Percentiles rank a stretch among this genome's conserved stretches.
phyloP scores from a whole-genome alignment of 2,888 invertebrate genomes.

The Folsomia manolachei region DNA sequence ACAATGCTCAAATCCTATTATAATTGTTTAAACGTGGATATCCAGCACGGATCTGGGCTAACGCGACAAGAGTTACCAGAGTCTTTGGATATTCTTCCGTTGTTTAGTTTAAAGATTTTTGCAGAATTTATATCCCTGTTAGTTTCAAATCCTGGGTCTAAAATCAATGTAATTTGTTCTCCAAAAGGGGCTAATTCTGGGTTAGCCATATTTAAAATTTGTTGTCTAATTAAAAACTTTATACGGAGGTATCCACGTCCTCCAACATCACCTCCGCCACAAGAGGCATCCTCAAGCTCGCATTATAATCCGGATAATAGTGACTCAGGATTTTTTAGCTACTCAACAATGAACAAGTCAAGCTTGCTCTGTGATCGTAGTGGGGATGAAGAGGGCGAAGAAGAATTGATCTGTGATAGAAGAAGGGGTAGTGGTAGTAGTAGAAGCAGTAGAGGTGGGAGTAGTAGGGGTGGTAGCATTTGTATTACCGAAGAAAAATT shows the following conservation, averaged over 20 bases:
- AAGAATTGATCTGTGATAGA: background rate
- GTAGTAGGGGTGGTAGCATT: background rate
- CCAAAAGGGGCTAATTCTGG: background rate
- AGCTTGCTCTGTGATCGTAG: background rate
- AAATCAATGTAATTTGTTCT: background rate
- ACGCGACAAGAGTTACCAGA: background rate
- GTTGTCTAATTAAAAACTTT: background rate
- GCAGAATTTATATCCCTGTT: background rate
- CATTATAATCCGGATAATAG: background rate
- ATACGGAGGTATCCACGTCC: background rate
- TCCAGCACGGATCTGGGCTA: background rate
- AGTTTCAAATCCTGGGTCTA: background rate
- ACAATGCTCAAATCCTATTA: conserved; percentile 6
- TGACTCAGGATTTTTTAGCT: background rate
- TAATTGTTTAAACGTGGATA: background rate
- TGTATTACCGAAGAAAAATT: background rate
- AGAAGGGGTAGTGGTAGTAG: background rate
- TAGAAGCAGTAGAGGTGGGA: background rate
- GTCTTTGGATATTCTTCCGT: background rate
- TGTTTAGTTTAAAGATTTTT: conserved; percentile 5
- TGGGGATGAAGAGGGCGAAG: background rate
- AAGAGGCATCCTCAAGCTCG: background rate
- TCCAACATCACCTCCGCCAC: background rate
- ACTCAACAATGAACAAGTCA: background rate
- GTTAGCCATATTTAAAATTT: conserved; percentile 2